Percentiles rank a stretch among this genome's conserved stretches.
Conservation (phyloP, 2,888 invertebrate species). For the Ptychoptera contaminata region DNA sequence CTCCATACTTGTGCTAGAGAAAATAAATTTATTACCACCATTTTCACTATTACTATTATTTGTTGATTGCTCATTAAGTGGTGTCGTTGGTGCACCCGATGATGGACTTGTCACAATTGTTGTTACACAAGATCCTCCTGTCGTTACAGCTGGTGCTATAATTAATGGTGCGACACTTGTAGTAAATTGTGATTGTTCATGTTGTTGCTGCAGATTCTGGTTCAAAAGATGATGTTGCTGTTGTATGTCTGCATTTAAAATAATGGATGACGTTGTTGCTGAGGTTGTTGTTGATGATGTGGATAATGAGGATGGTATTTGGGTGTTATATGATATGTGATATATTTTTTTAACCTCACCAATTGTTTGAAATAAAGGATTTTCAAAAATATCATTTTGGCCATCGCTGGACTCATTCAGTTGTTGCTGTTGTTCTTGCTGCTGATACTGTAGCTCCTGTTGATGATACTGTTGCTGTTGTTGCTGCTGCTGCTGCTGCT, state of each 20-base stretch:
- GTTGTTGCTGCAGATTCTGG: too few species aligned
- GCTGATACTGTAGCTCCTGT: slow-evolving; percentile 13
- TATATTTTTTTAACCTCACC: slow-evolving; percentile 14
- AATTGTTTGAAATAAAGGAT: slow-evolving; percentile 16
- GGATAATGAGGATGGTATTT: slow-evolving; percentile 11
- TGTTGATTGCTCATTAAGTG: slow-evolving; percentile 10
- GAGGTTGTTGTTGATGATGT: slow-evolving; percentile 17
- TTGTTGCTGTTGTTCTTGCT: slow-evolving; percentile 13
- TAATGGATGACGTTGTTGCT: slow-evolving; percentile 32
- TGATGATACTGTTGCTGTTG: slow-evolving; percentile 13
- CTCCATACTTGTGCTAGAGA: slow-evolving; percentile 50
- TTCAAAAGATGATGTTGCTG: too few species aligned
- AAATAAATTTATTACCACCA: slow-evolving; percentile 9
- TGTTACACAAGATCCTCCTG: slow-evolving; percentile 7
- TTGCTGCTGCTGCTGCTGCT: slow-evolving; percentile 1
- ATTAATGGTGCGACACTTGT: slow-evolving; percentile 17
- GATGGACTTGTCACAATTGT: slow-evolving; percentile 14
- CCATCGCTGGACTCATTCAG: neutral
- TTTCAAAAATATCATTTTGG: slow-evolving; percentile 12
- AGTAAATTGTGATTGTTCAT: slow-evolving; percentile 12
- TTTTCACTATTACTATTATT: slow-evolving; percentile 13
- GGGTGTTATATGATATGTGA: slow-evolving; percentile 9
- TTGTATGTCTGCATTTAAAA: slow-evolving; percentile 15
- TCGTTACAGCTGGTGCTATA: slow-evolving; percentile 20
- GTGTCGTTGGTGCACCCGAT: slow-evolving; percentile 23